Percentiles rank a stretch among this genome's conserved stretches.
Evolutionary conservation across 35 echinoderm and acorn worm species (phyloP).

Genomic region (Apostichopus japonicus): DNA sequence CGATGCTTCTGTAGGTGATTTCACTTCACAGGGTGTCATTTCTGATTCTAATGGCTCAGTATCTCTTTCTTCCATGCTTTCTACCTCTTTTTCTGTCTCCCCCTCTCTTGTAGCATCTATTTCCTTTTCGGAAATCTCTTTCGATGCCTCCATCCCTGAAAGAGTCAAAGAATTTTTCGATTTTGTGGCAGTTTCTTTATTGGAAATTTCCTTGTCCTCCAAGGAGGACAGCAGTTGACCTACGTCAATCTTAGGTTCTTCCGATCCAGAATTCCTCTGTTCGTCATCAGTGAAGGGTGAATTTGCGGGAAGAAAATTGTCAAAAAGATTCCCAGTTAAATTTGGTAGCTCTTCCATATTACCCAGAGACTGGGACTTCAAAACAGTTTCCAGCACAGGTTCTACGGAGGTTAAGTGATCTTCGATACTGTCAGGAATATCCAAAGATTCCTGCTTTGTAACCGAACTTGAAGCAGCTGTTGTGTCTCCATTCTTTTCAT

Average conservation of each 20-base stretch:
- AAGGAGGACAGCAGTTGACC: conserved; percentile 36
- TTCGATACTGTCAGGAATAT: conserved; percentile 58
- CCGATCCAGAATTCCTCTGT: conserved; percentile 18
- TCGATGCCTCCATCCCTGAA: background rate
- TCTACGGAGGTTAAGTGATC: conserved; percentile 34
- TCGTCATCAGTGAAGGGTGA: conserved; percentile 61
- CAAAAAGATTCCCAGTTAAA: conserved; percentile 56
- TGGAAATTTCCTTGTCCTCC: conserved; percentile 26
- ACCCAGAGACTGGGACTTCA: conserved; percentile 23
- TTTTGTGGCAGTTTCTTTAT: background rate
- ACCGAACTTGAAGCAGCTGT: background rate
- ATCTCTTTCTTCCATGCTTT: background rate
- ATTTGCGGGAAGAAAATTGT: conserved; percentile 51
- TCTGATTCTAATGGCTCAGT: background rate
- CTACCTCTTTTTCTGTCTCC: background rate
- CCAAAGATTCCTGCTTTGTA: conserved; percentile 47
- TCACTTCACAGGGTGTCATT: background rate
- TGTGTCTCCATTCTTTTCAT: background rate
- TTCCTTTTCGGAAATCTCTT: background rate
- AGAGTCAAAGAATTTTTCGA: background rate
- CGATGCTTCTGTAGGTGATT: background rate
- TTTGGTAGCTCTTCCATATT: conserved; percentile 45
- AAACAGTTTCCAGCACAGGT: conserved; percentile 33
- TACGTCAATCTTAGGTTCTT: conserved; percentile 52
- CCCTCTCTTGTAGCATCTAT: background rate